These are phyloP conservation scores for Capitulum mitella DNA, from an alignment of 2,888 invertebrate genomes.

Conservation along the genomic window DNA sequence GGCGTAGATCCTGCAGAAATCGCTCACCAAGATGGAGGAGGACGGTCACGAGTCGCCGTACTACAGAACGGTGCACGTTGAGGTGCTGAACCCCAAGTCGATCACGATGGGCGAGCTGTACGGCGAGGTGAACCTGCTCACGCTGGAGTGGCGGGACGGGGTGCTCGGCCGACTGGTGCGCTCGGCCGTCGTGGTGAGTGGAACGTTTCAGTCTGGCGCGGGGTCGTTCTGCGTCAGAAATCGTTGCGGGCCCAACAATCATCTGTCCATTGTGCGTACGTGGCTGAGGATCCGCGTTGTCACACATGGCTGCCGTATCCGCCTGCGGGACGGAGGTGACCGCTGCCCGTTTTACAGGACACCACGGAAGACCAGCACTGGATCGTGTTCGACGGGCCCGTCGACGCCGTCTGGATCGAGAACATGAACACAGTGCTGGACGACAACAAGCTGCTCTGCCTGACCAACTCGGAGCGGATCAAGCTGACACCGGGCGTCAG, in stretches of 20 bases:
- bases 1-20: constrained; percentile 62
- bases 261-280: too few species aligned
- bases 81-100: constrained; percentile 80
- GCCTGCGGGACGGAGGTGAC: too few species aligned
- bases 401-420: constrained; percentile 90
- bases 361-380: constrained; percentile 46
- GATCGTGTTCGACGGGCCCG: constrained; percentile 65
- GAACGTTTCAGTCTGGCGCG: too few species aligned
- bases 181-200: constrained; percentile 54
- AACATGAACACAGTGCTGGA: constrained; percentile 88
- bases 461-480: constrained; percentile 84
- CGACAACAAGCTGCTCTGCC: constrained; percentile 86
- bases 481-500: constrained; percentile 81
- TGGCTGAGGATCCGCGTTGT: too few species aligned
- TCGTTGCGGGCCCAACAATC: too few species aligned
- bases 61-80: constrained; percentile 58
- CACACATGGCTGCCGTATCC: too few species aligned
- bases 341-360: too few species aligned
- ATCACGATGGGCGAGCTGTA: constrained; percentile 80
- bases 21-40: constrained; percentile 58
- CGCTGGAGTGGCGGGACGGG: constrained; percentile 86
- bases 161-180: constrained; percentile 34
- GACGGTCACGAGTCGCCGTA: constrained; percentile 59
- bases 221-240: too few species aligned
- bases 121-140: constrained; percentile 72